A percentile compares a stretch with the other conserved stretches of the same genome.
phyloP scores from a whole-genome alignment of 2,888 invertebrate genomes.

The Hedya salicella region DNA sequence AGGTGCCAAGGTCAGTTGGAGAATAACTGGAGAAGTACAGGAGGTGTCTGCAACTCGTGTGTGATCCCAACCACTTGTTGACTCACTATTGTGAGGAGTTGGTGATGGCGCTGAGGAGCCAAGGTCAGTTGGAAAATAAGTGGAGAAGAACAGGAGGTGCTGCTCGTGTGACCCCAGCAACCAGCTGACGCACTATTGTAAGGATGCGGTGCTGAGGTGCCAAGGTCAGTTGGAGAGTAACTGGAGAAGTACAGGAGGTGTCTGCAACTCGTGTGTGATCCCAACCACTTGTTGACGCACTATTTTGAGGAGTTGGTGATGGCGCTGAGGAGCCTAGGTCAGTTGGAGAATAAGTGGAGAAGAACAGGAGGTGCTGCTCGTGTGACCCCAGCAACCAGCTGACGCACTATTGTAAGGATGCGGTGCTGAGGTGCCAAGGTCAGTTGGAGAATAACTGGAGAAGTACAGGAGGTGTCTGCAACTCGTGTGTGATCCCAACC shows the following conservation, averaged over 20 bases:
- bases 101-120: conserved; percentile 10
- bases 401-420: conserved; percentile 50
- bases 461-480: conserved; percentile 54
- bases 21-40: conserved; percentile 44
- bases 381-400: conserved; percentile 56
- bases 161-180: conserved; percentile 57
- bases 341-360: conserved; percentile 6
- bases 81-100: conserved; percentile 50
- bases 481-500: conserved; percentile 57
- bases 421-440: conserved; percentile 13
- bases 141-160: conserved; percentile 49
- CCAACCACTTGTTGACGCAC: conserved; percentile 48
- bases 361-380: conserved; percentile 52
- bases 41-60: conserved; percentile 56
- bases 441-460: neutral
- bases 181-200: conserved; percentile 50
- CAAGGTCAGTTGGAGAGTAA: neutral
- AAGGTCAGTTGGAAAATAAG: neutral
- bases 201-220: conserved; percentile 41
- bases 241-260: conserved; percentile 49
- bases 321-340: conserved; percentile 17
- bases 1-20: neutral
- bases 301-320: conserved; percentile 49
- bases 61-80: conserved; percentile 54
- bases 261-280: conserved; percentile 59